Base-by-base conservation (phyloP, 2,113 vertebrate genomes). In the Suncus etruscus region DNA sequence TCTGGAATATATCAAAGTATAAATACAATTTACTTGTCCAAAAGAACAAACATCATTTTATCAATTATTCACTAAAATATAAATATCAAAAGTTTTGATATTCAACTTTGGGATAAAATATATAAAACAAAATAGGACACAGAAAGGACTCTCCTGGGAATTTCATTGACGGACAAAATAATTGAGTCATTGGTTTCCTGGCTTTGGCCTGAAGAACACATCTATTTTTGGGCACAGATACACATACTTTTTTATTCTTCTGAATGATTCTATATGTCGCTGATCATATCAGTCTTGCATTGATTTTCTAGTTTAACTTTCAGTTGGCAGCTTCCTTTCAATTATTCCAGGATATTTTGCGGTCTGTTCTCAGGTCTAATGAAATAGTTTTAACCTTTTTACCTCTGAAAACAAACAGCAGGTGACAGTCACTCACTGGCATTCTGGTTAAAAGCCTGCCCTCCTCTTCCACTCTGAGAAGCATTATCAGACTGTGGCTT, bases 371-470 rank as follows among this genome's bases (percentile, higher is more conserved):
- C 63, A 69, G 9, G 9, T 58, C 45, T 81, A 63, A 80, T 81
- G 54, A 91, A 83, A n/a, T 66, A 9, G 18, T 84, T 85, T 87
- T 68, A 76, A 15, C 11, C n/a, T 86, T 68, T 94, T 90, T 29
- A n/a, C 25, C 22, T 54, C 75, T 86, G 69, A 73, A 91, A 88
- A 39, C n/a, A 48, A 86, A 82, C 12, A 63, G 14, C 51, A 47
- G n/a, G 18, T 91, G 79, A 77, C 47, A 70, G 85, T 84, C 8
- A 27, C 25, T 92, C 24, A 68, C 24, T 39, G n/a, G 45, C 29
- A 72, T 89, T 2, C 16, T 85, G 12, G 12, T 65, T 39, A 85
- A 58, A 76, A 86, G 18, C 22, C 29, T 70, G 20, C 15, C 32
- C 3, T 85, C 73, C 10, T 50, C 61, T 87, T 65, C 47, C 22